Evolutionary conservation across 2,113 vertebrate genomes (phyloP), one percentile per base, ranked within the genome.

Genomic region (Typhlomys cinereus): DNA sequence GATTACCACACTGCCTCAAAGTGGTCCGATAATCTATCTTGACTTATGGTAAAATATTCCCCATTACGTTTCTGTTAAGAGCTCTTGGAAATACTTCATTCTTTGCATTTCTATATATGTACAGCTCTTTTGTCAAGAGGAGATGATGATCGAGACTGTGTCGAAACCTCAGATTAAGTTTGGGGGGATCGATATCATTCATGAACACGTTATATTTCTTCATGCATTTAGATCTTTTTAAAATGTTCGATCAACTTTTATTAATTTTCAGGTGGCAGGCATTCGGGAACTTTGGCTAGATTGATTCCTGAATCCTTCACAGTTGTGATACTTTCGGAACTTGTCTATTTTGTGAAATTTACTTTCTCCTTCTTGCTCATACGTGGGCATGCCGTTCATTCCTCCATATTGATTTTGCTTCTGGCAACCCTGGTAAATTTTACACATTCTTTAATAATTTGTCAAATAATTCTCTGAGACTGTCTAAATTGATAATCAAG

Each of bases 391-490:
- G 21, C n/a, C 62, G 67, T 66, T 64, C 21, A 89, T 85, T 82
- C 93, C 80, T 82, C 52, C 12, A 31, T 64, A 71, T 46, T 64
- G 52, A 88, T 90, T 90, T 73, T 85, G 61, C 70, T 85, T 75
- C 67, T 8, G 54, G 20, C 7, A 80, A 85, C 34, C 18, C 70
- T 85, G 18, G 71, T 74, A 59, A 36, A 62, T 67, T 83, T 90
- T 66, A 52, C 27, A 71, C 57, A 69, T 88, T 88, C n/a, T n/a
- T 92, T 85, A 88, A 80, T 64, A 39, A 75, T 80, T 91, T 88
- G 12, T 50, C 21, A 85, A n/a, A 10, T 64, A 67, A 91, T 52
- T 85, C 73, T 73, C 79, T 82, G 66, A 29, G 12, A 31, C 62
- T 52, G 27, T 79, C 31, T 79, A 90, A 18, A 73, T 82, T 83